phyloP scores from a whole-genome alignment of 1,140 invertebrate genomes.

The Tyrophagus putrescentiae region DNA sequence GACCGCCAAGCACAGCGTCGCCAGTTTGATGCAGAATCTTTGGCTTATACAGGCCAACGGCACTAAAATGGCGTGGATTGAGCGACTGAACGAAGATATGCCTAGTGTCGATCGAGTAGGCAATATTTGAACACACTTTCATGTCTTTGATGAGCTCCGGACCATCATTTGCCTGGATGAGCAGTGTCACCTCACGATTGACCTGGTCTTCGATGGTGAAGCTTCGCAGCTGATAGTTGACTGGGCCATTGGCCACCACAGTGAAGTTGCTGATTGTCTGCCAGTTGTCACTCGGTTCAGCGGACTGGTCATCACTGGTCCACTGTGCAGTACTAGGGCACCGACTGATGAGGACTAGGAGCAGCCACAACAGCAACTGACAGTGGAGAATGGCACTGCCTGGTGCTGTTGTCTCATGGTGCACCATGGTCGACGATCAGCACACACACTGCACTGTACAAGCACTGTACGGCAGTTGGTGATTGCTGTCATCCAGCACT shows the following conservation, averaged over 20 bases:
- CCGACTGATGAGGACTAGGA: no score
- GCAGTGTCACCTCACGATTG: neutral
- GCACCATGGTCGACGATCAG: no score
- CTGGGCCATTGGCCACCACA: neutral
- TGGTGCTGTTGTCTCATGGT: no score
- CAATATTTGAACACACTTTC: neutral
- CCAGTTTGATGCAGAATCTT: neutral
- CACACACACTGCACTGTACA: no score
- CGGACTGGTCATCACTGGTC: neutral
- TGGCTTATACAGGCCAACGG: neutral
- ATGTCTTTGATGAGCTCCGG: neutral
- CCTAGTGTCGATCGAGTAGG: neutral
- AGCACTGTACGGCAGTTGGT: no score
- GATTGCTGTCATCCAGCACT: no score
- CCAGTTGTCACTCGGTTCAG: neutral
- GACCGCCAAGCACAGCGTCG: neutral
- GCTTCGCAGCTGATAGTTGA: neutral
- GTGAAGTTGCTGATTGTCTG: conserved; percentile 2
- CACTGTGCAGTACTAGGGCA: no score
- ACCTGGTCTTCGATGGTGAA: neutral
- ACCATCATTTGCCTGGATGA: neutral
- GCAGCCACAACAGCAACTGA: no score
- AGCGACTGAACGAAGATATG: neutral
- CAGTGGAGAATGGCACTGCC: no score
- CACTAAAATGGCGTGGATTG: neutral